A percentile compares a stretch with the other conserved stretches of the same genome.
Evolutionary conservation across 2,113 vertebrate species (phyloP).

Genomic region (Anolis carolinensis): DNA sequence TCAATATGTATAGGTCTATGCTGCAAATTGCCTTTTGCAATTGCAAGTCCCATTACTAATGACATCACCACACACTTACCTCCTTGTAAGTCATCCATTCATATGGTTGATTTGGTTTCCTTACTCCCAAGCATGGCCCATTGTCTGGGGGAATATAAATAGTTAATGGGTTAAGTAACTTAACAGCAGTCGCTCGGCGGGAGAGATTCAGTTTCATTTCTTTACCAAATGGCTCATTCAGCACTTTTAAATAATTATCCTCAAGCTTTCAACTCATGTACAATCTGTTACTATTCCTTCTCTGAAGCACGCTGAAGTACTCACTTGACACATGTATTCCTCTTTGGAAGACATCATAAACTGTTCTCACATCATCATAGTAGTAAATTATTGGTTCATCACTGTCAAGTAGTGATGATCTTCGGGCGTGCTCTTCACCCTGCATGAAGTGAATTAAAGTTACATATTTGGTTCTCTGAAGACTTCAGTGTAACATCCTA

Average conservation of each 20-base stretch:
- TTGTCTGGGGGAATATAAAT: conserved; percentile 76
- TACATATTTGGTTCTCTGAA: not conserved
- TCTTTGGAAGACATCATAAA: conserved; percentile 87
- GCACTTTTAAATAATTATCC: not conserved
- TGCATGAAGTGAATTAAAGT: conserved; percentile 51
- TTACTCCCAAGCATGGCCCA: conserved; percentile 90
- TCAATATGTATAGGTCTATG: not conserved
- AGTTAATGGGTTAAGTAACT: not conserved
- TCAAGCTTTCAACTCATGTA: not conserved
- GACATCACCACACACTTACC: conserved; percentile 73
- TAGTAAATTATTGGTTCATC: conserved; percentile 76
- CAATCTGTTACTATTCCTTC: not conserved
- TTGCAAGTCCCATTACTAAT: no score
- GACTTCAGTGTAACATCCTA: not conserved
- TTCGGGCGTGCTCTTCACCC: conserved; percentile 81
- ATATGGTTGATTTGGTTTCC: conserved; percentile 93
- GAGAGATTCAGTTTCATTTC: fast-evolving
- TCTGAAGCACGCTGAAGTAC: conserved; percentile 51
- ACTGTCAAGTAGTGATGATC: conserved; percentile 78
- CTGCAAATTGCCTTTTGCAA: not conserved
- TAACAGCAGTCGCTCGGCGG: not conserved
- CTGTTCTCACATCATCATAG: conserved; percentile 86
- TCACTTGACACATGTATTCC: conserved; percentile 90
- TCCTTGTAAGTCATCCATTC: conserved; percentile 93
- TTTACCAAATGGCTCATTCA: not conserved